phyloP scores from a whole-genome alignment of 2,888 invertebrate species.

The Chesias legatella region DNA sequence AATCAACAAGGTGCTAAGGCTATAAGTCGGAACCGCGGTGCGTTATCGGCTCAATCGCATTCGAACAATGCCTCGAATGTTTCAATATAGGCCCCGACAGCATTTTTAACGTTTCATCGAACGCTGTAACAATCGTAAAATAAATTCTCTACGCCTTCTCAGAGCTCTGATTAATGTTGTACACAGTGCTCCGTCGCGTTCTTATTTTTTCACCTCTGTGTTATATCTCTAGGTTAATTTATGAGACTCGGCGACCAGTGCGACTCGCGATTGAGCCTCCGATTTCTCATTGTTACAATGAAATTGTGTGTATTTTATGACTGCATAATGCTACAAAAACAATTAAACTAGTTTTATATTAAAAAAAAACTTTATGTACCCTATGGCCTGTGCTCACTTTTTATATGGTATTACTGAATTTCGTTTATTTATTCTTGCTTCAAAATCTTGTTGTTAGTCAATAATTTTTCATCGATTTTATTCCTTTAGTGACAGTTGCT shows the following conservation, averaged over 20 bases:
- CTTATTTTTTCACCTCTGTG: constrained; percentile 66
- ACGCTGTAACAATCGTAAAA: constrained; percentile 77
- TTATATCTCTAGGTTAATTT: constrained; percentile 72
- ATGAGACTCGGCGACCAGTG: constrained; percentile 53
- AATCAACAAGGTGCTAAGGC: constrained; percentile 73
- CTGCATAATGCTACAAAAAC: constrained; percentile 7
- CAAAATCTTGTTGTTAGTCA: too few relatives aligned
- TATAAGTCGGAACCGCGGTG: constrained; percentile 63
- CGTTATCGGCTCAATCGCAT: constrained; percentile 72
- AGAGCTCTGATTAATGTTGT: constrained; percentile 77
- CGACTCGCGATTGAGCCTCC: constrained; percentile 37
- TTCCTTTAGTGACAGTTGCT: too few relatives aligned
- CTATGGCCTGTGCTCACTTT: too few relatives aligned
- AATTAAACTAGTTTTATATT: constrained; percentile 2
- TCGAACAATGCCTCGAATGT: constrained; percentile 76
- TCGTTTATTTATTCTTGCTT: too few relatives aligned
- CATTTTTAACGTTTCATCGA: constrained; percentile 79
- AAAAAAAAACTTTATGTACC: not conserved
- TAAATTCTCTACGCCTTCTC: constrained; percentile 79
- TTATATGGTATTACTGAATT: too few relatives aligned
- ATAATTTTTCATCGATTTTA: too few relatives aligned
- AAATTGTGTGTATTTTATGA: constrained; percentile 20
- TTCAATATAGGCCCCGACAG: constrained; percentile 76
- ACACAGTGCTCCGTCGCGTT: constrained; percentile 68
- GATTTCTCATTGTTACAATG: constrained; percentile 35